Base-by-base conservation (phyloP, 1,140 invertebrate genomes). In the Sarcophaga peregrina region DNA sequence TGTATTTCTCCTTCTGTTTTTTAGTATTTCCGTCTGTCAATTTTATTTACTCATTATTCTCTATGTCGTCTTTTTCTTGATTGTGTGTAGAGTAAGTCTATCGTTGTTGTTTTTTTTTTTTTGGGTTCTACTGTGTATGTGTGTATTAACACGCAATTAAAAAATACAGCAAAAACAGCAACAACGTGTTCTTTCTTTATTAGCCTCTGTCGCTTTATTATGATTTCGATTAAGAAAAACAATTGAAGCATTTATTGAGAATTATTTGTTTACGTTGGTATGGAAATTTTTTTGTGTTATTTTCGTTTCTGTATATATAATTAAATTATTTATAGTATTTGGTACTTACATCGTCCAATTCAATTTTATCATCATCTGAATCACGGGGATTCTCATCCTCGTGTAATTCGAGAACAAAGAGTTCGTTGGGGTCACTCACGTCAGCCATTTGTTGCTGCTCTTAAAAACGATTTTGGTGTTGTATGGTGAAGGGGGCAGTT, bases 321-420 rank as follows among this genome's bases (percentile, higher is more conserved):
- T 74, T n/a, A 47, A 48, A 76, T n/a, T 62, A 15, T 45, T 8
- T 74, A 10, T 45, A 45, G 25, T 74, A 45, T 48, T 76, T 76
- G 2, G 17, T 81, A 87, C 85, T 93, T 93, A 95, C 95, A 93
- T 95, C 95, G 90, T 95, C 95, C 85, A 95, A 92, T 89, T 96
- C 95, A 89, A 97, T 95, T 86, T 94, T 95, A 91, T 97, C 96
- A 88, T 96, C 96, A 87, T 96, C 95, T 72, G 95, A 95, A 88
- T 96, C 95, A 86, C 93, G 93, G 84, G 94, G 93, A 85, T 93
- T 92, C 90, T 96, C 95, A 85, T 93, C 92, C 86, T 94, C 93
- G 85, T 95, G 94, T 86, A 97, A 92, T 91, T 98, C 96, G 89
- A 98, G 94, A 92, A 98, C 96, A 91, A 98, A 98, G 89, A 97